Conservation (phyloP, 2,888 invertebrate species). For the Phasia obesa region DNA sequence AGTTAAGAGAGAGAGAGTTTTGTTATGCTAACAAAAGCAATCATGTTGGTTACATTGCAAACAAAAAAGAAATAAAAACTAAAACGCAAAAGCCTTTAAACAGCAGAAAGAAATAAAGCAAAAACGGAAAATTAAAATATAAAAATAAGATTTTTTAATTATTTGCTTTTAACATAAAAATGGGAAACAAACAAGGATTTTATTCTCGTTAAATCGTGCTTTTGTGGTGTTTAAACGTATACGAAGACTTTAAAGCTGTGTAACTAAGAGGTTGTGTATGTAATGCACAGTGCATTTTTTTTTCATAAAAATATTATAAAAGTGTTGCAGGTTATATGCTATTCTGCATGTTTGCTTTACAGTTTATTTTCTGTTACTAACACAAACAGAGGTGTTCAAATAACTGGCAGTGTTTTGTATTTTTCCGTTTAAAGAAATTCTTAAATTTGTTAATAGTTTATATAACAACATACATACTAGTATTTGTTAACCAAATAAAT, state of each 20-base stretch:
- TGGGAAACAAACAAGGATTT: constrained; percentile 24
- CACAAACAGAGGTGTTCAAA: constrained; percentile 15
- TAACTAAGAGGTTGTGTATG: neutral
- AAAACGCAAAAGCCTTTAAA: constrained; percentile 4
- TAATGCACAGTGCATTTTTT: constrained; percentile 14
- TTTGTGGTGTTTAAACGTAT: constrained; percentile 58
- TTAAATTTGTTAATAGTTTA: neutral
- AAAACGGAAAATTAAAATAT: constrained; percentile 69
- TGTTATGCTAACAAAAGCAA: constrained; percentile 29
- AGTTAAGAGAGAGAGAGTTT: constrained; percentile 47
- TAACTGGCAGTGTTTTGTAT: neutral
- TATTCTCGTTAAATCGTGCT: constrained; percentile 30
- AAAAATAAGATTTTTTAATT: constrained; percentile 53
- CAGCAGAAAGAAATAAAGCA: constrained; percentile 7
- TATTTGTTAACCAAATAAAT: no score
- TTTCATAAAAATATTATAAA: neutral
- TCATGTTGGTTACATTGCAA: constrained; percentile 23
- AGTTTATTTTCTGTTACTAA: constrained; percentile 50
- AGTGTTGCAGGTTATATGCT: neutral
- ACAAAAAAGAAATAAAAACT: constrained; percentile 3
- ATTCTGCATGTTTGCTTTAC: constrained; percentile 20
- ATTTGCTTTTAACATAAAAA: constrained; percentile 10
- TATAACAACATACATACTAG: no score
- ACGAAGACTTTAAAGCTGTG: constrained; percentile 36
- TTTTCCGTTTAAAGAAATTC: neutral